A percentile compares a stretch with the other conserved stretches of the same genome.
Evolutionary conservation across 2,113 vertebrate species (phyloP).

Genomic region (Lethenteron reissneri): DNA sequence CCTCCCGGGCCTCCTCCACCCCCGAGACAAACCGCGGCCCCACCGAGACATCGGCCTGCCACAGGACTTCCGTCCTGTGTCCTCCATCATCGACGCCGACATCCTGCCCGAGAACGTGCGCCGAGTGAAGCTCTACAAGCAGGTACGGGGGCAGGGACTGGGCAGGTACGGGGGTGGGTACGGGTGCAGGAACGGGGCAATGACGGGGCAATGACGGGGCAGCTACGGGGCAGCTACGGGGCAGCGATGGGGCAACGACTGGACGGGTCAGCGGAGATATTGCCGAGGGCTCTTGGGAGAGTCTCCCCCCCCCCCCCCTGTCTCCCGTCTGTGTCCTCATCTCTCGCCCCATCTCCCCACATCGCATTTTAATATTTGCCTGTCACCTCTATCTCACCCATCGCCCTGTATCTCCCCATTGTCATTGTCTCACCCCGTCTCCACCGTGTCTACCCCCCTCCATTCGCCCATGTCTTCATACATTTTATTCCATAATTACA

Average conservation of each 20-base stretch:
- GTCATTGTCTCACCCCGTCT: slow-evolving; percentile 18
- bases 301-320: no score
- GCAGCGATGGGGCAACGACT: no score
- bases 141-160: slow-evolving; percentile 68
- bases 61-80: slow-evolving; percentile 78
- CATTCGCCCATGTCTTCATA: slow-evolving; percentile 29
- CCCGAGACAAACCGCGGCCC: slow-evolving; percentile 55
- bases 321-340: no score
- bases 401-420: no score
- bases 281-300: no score
- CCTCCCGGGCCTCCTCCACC: slow-evolving; percentile 52
- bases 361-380: no score
- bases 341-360: no score
- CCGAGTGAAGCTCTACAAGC: slow-evolving; percentile 76
- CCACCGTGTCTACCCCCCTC: slow-evolving; percentile 18
- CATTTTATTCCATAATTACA: no score
- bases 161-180: slow-evolving; percentile 64
- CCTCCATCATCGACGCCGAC: slow-evolving; percentile 91
- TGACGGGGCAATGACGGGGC: no score
- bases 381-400: no score
- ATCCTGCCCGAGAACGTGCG: slow-evolving; percentile 85
- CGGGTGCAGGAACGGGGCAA: slow-evolving; percentile 22
- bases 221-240: no score
- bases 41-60: slow-evolving; percentile 76
- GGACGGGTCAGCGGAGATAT: no score